Evolutionary conservation across 2,797 vertebrate genomes (phyloP), one percentile per base, ranked within the genome.

Genomic region (Martes flavigula): DNA sequence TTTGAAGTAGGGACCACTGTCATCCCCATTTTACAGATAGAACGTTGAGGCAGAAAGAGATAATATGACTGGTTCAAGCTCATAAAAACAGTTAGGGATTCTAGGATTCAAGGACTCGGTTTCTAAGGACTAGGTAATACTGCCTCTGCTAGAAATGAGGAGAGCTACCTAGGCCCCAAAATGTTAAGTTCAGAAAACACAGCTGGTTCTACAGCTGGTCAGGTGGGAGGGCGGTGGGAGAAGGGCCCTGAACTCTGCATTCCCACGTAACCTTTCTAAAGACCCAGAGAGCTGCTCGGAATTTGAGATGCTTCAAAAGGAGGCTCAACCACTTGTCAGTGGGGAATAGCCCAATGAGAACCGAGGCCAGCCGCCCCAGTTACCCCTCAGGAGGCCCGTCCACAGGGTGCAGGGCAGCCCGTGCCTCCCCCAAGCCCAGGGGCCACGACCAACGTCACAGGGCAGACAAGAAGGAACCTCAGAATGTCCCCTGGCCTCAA

Each of bases 381-480:
- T 56, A 23, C 13, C 68, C 68, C 7, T 12, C 27, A 51, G 77
- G 30, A 4, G 32, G 21, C 15, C 40, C 32, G 14, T 73, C 11
- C 48, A 23, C 20, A 14, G n/a, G 48, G 14, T 32, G 5, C 4
- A 0, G 17, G 14, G 54, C 38, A n/a, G 54, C 21, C 32, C 43
- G 7, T 15, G 18, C 21, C 7, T 17, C 21, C 25, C 56, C 54
- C 48, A 10, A n/a, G 23, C 15, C n/a, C 25, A 20, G 66, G 32
- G 46, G 20, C 35, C 27, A 10, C 0, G n/a, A 32, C n/a, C 32
- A 25, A 81, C 58, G 18, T 64, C 2, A 0, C 72, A 2, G 3
- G 38, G 14, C 75, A 66, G 38, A 58, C 20, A 43, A 58, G 20
- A 27, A 18, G 40, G 40, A 17, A 13, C 18, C 51, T 79, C 20